A percentile compares a stretch with the other conserved stretches of the same genome.
phyloP scores from a whole-genome alignment of 2,113 vertebrate genomes.

The Vicugna pacos region DNA sequence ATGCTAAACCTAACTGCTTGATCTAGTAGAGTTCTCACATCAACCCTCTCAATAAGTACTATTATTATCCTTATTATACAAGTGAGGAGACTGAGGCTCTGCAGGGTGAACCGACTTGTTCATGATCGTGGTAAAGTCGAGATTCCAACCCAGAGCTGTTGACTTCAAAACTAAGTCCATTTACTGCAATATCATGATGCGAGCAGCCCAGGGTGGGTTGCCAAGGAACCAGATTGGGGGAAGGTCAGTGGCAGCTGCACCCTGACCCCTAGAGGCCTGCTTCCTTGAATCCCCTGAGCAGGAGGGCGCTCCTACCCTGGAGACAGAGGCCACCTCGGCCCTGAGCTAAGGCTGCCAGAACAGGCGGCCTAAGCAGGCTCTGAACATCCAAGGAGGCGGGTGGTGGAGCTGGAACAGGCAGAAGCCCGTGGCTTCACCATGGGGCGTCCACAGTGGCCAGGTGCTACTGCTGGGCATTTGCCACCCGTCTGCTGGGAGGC shows the following conservation, averaged over 20 bases:
- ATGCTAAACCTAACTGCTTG: not conserved
- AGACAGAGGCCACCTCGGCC: not conserved
- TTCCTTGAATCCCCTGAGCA: not conserved
- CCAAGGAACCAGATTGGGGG: not conserved
- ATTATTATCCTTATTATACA: not conserved
- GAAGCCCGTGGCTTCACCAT: constrained; percentile 39
- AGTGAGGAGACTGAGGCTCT: not conserved
- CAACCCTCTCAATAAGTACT: not conserved
- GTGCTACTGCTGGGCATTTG: constrained; percentile 49
- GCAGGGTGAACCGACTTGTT: not conserved
- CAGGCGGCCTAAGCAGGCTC: constrained; percentile 32
- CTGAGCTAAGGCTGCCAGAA: not conserved
- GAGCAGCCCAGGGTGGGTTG: not conserved
- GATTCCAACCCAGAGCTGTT: constrained; percentile 12
- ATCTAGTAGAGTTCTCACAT: constrained; percentile 7
- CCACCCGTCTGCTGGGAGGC: constrained; percentile 38
- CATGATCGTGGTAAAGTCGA: not conserved
- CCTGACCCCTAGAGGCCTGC: not conserved
- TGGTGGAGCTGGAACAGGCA: constrained; percentile 27
- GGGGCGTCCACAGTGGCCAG: constrained; percentile 6
- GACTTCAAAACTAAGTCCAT: constrained; percentile 35
- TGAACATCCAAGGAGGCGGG: constrained; percentile 27
- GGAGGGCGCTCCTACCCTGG: constrained; percentile 2
- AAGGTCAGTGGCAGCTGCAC: not conserved
- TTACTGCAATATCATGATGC: not conserved